Evolutionary conservation across 2,888 invertebrate species (phyloP).

Genomic region (Chloroclysta siterata): DNA sequence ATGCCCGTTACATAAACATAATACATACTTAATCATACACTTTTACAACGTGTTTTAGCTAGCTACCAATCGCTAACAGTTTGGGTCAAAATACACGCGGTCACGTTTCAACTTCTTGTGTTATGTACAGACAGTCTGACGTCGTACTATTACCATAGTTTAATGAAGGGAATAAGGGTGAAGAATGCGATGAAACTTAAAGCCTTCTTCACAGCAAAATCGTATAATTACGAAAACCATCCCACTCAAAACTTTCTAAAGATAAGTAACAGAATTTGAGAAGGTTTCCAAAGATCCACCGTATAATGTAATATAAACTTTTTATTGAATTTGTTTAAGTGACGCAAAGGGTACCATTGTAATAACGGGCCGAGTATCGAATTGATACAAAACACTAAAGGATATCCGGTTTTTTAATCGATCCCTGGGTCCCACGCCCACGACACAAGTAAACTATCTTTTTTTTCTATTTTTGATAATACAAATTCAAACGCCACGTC

Average conservation of each 20-base stretch:
- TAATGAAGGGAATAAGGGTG: no score
- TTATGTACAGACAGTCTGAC: no score
- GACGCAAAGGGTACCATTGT: constrained; percentile 45
- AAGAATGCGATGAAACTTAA: no score
- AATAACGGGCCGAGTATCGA: constrained; percentile 54
- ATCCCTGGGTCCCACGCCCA: constrained; percentile 70
- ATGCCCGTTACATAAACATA: constrained; percentile 19
- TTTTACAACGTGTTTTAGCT: constrained; percentile 7
- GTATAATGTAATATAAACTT: constrained; percentile 29
- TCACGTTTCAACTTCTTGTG: no score
- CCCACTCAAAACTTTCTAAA: constrained; percentile 25
- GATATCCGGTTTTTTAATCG: constrained; percentile 74
- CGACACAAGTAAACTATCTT: constrained; percentile 50
- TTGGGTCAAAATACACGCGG: neutral
- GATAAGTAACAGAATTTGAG: constrained; percentile 4
- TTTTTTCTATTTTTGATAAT: constrained; percentile 48
- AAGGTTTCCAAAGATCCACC: constrained; percentile 12
- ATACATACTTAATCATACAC: constrained; percentile 3
- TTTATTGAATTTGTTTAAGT: constrained; percentile 38
- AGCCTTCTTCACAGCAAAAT: neutral
- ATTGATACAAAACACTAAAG: constrained; percentile 65
- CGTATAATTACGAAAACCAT: constrained; percentile 4
- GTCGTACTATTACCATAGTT: no score
- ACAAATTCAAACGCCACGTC: constrained; percentile 60
- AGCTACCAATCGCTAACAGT: constrained; percentile 2